Base-by-base conservation (phyloP, 1,140 invertebrate genomes). In the Gryon sp. region DNA sequence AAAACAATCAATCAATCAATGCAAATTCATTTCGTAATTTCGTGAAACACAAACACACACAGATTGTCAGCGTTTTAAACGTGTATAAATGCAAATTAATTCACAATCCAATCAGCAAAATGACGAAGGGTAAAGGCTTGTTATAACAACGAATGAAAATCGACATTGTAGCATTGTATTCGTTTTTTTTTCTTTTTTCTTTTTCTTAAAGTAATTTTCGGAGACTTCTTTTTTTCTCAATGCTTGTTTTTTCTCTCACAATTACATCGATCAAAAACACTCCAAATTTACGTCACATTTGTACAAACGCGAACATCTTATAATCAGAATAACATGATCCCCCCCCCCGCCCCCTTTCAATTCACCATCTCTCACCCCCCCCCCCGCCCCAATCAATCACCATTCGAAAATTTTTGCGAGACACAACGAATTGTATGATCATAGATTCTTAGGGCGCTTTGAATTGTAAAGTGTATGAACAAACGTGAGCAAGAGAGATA, bases 11-110 rank as follows among this genome's bases (percentile, higher is more conserved):
- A n/a, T n/a, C n/a, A n/a, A n/a, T n/a, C n/a, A n/a, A n/a, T n/a
- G n/a, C n/a, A n/a, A n/a, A n/a, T n/a, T n/a, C n/a, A n/a, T n/a
- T n/a, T n/a, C n/a, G n/a, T 55, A 19, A 55, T 50, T 59, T 69
- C 65, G 65, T 69, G 65, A 69, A 50, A 69, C 53, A 69, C 65
- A 46, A 59, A 59, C 65, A 66, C 65, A 59, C 63, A 55, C 30
- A n/a, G 11, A 36, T 65, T 43, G 60, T 65, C 60, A 52, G 11
- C 20, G 30, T 20, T 19, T 40, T 2, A 3, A 40, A 24, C 11
- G 7, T 2, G 7, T 48, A 26, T 12, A 5, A 34, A 34, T 9
- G 14, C 32, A 34, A 34, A 34, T 2, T 5, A 26, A 30, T 9
- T 12, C 14, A 48, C 12, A 9, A 12, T 15, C 12, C 12, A 28